A percentile compares a stretch with the other conserved stretches of the same genome.
Conservation (phyloP, 2,888 invertebrate genomes). For the Brachynemurus nebulosus region DNA sequence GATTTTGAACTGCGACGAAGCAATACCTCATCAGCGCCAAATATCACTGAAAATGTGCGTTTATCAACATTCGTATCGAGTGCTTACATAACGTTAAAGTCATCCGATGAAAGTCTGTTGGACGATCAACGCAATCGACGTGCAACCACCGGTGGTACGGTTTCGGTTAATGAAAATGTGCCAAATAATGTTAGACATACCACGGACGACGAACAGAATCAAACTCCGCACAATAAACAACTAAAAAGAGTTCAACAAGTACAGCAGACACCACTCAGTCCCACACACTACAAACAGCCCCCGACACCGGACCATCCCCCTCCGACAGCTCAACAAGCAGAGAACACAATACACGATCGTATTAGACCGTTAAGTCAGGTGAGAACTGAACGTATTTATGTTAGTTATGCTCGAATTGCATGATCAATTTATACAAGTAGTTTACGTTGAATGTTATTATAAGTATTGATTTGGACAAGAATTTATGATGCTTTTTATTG, state of each 20-base stretch:
- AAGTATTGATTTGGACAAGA: no score
- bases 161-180: no score
- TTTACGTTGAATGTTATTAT: no score
- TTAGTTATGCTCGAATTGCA: neutral
- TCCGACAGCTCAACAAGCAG: slow-evolving; percentile 78
- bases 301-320: slow-evolving; percentile 92
- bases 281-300: slow-evolving; percentile 81
- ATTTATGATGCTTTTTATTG: no score
- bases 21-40: slow-evolving; percentile 27
- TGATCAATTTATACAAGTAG: no score
- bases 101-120: slow-evolving; percentile 45
- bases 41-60: slow-evolving; percentile 20
- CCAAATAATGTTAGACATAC: no score
- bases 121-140: slow-evolving; percentile 31
- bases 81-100: slow-evolving; percentile 40
- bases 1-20: slow-evolving; percentile 36
- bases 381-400: slow-evolving; percentile 33
- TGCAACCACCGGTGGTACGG: no score
- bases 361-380: slow-evolving; percentile 85
- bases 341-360: slow-evolving; percentile 76
- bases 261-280: slow-evolving; percentile 58
- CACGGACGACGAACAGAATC: no score
- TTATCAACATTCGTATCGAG: slow-evolving; percentile 36
- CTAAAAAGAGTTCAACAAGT: slow-evolving; percentile 26
- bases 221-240: slow-evolving; percentile 10